Evolutionary conservation across 2,113 vertebrate genomes (phyloP).

Genomic region (Suricata suricatta): DNA sequence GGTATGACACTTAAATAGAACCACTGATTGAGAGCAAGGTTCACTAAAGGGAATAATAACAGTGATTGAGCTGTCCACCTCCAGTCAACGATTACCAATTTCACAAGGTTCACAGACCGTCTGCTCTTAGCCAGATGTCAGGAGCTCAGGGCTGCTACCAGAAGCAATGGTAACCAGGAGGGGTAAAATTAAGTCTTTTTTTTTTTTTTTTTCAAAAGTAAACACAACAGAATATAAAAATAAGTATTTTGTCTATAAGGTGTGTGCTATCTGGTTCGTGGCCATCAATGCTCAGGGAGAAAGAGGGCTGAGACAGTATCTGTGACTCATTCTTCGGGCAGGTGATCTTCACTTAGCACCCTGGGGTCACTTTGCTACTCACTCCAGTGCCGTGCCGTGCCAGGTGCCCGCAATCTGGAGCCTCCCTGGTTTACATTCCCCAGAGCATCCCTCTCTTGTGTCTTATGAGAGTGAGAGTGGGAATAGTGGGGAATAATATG

Average conservation of each 20-base stretch:
- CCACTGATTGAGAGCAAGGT: neutral
- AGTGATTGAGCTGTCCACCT: neutral
- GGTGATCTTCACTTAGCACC: neutral
- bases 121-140: neutral
- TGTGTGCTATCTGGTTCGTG: neutral
- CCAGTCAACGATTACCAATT: neutral
- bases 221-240: constrained; percentile 18
- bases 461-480: neutral
- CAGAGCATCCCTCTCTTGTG: neutral
- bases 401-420: neutral
- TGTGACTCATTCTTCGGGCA: neutral
- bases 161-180: neutral
- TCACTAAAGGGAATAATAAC: neutral
- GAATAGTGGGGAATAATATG: neutral
- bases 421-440: neutral
- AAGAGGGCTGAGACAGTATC: neutral
- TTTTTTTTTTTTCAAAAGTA: neutral
- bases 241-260: neutral
- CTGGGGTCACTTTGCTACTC: neutral
- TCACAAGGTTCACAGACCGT: neutral
- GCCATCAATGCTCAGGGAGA: neutral
- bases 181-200: neutral
- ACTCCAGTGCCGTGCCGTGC: neutral
- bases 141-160: neutral
- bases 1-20: neutral